Conservation (phyloP, 2,888 invertebrate genomes). For the Tromatobia lineatoria region DNA sequence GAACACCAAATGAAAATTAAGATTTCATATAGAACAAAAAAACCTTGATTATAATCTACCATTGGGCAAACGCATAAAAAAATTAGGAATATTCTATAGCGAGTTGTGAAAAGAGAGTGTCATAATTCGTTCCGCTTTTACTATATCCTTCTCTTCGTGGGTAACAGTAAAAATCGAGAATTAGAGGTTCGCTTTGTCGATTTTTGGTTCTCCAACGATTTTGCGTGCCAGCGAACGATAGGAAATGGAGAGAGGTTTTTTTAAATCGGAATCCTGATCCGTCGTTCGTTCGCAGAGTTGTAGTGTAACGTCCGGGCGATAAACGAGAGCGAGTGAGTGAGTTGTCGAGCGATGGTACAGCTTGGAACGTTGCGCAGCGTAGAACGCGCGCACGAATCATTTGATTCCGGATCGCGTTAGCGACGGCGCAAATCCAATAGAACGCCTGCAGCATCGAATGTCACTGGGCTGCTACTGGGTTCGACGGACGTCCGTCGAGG, state of each 20-base stretch:
- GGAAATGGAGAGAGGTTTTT: slow-evolving; percentile 40
- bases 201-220: slow-evolving; percentile 22
- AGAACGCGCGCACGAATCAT: slow-evolving; percentile 76
- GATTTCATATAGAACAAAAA: background rate
- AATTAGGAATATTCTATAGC: background rate
- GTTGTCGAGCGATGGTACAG: slow-evolving; percentile 53
- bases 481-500: slow-evolving; percentile 56
- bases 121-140: slow-evolving; percentile 2
- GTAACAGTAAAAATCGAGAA: slow-evolving; percentile 13
- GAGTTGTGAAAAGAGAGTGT: slow-evolving; percentile 1
- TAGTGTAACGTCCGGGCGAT: slow-evolving; percentile 33
- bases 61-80: background rate
- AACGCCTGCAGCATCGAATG: slow-evolving; percentile 84
- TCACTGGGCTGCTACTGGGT: slow-evolving; percentile 78
- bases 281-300: slow-evolving; percentile 53
- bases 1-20: background rate
- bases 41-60: no score
- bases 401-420: slow-evolving; percentile 84
- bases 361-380: slow-evolving; percentile 58
- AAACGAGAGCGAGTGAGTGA: slow-evolving; percentile 62
- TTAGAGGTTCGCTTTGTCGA: background rate
- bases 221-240: slow-evolving; percentile 11
- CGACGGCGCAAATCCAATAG: slow-evolving; percentile 84
- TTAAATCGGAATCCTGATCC: slow-evolving; percentile 56
- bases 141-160: background rate